Evolutionary conservation across 1,140 invertebrate species (phyloP).

Genomic region (Bombus balteatus): DNA sequence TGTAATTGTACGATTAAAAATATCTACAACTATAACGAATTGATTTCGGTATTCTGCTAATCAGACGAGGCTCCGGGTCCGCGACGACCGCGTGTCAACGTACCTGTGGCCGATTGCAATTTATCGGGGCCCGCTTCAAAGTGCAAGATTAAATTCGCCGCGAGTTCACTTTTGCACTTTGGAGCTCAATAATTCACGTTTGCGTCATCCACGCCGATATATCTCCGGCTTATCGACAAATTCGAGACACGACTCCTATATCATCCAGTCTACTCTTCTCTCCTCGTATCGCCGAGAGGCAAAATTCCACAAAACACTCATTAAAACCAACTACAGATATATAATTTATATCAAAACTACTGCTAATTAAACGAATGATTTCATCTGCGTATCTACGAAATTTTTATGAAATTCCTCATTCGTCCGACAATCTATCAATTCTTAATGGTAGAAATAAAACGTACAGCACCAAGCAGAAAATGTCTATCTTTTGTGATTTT

Average conservation of each 20-base stretch:
- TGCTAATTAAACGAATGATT: neutral
- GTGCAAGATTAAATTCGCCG: constrained; percentile 45
- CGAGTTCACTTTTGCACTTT: constrained; percentile 52
- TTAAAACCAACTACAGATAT: neutral
- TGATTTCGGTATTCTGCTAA: neutral
- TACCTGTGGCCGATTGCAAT: neutral
- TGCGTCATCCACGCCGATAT: neutral
- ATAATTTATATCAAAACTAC: neutral
- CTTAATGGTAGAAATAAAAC: no score
- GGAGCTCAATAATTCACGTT: constrained; percentile 34
- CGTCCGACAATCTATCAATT: no score
- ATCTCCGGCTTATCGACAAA: constrained; percentile 12
- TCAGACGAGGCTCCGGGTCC: neutral
- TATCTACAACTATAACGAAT: neutral
- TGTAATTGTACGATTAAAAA: neutral
- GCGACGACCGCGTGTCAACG: neutral
- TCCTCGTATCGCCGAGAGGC: neutral
- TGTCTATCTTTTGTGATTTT: no score
- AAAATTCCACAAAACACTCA: neutral
- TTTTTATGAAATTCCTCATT: no score
- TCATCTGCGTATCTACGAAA: neutral
- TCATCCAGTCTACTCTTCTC: neutral
- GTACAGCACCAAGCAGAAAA: no score
- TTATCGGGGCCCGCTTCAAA: constrained; percentile 40
- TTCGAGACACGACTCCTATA: neutral